These are phyloP conservation scores for Tipula helvola DNA, from an alignment of 2,888 invertebrate species.

Conservation along the genomic window DNA sequence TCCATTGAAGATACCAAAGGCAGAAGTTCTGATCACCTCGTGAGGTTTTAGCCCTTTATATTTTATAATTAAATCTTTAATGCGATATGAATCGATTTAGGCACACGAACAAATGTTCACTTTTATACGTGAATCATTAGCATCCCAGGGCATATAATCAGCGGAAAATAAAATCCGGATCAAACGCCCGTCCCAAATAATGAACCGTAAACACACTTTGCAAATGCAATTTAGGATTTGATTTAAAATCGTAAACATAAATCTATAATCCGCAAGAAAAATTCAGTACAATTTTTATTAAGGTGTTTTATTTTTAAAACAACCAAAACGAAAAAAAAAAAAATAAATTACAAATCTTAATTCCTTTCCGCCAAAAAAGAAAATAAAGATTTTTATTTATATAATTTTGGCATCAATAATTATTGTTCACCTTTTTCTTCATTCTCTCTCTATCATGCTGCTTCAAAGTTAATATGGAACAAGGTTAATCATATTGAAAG, in stretches of 20 bases:
- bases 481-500: background rate
- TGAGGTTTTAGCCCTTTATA: no score
- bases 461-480: background rate
- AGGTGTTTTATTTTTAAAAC: background rate
- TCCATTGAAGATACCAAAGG: no score
- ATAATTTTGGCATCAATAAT: background rate
- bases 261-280: background rate
- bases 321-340: background rate
- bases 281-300: background rate
- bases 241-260: background rate
- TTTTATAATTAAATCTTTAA: no score
- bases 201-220: background rate
- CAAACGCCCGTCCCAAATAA: background rate
- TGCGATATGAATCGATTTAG: no score
- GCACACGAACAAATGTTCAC: no score
- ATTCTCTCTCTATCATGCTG: background rate
- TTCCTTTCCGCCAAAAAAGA: background rate
- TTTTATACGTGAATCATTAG: no score
- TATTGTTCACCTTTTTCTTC: background rate
- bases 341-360: background rate
- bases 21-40: no score
- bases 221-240: background rate
- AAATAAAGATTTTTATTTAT: background rate
- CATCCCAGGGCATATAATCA: no score
- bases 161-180: background rate